Conservation (phyloP, 2,888 invertebrate species). For the Carabus problematicus region DNA sequence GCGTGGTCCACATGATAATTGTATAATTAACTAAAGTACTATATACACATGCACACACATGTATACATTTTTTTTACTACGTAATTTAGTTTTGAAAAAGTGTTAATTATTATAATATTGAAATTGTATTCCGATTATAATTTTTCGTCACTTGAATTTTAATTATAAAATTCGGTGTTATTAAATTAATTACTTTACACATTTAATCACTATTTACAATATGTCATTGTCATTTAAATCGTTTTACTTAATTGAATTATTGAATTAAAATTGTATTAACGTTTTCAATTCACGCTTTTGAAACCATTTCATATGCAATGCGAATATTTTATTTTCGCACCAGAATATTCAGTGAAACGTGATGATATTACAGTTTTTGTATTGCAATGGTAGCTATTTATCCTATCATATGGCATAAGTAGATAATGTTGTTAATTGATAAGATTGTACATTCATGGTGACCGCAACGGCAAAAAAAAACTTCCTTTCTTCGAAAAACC, state of each 20-base stretch:
- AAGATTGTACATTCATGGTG: too few species aligned
- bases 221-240: background rate
- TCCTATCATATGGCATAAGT: too few species aligned
- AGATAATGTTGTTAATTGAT: too few species aligned
- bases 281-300: background rate
- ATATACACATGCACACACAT: background rate
- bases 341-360: too few species aligned
- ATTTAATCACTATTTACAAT: conserved; percentile 37
- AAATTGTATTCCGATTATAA: background rate
- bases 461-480: too few species aligned
- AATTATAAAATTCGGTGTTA: conserved; percentile 35
- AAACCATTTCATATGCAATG: background rate
- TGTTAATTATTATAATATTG: conserved; percentile 13
- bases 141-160: conserved; percentile 21
- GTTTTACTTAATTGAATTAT: conserved; percentile 8
- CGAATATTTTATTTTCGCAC: background rate
- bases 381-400: too few species aligned
- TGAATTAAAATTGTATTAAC: conserved; percentile 4
- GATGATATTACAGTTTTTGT: too few species aligned
- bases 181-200: conserved; percentile 36
- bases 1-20: background rate
- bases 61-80: background rate
- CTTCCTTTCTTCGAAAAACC: too few species aligned
- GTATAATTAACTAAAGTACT: conserved; percentile 16
- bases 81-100: background rate